Evolutionary conservation across 2,113 vertebrate species (phyloP).

Genomic region (Falco punctatus): DNA sequence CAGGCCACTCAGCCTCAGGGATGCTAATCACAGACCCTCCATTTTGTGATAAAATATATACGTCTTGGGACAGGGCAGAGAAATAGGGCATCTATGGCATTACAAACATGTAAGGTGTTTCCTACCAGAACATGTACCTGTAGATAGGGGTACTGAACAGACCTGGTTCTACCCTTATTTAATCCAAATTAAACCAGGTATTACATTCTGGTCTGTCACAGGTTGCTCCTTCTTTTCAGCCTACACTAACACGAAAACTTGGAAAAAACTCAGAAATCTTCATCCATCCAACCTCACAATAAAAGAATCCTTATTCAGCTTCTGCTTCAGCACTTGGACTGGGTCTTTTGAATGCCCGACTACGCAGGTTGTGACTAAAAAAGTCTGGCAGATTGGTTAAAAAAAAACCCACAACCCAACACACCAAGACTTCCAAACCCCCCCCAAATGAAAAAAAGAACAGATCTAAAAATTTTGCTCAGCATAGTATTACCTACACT

Average conservation of each 20-base stretch:
- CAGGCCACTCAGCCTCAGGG: neutral
- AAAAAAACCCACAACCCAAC: no score
- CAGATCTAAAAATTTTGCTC: neutral
- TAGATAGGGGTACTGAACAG: neutral
- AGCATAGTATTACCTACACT: neutral
- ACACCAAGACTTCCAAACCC: neutral
- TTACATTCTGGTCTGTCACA: neutral
- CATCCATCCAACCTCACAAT: neutral
- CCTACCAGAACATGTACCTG: neutral
- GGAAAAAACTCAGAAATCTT: neutral
- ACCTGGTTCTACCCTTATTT: neutral
- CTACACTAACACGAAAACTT: neutral
- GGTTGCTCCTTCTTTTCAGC: neutral
- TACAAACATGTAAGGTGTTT: neutral
- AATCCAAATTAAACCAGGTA: neutral
- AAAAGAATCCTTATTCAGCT: neutral
- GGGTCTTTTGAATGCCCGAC: neutral
- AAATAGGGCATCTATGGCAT: neutral
- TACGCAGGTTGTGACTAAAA: neutral
- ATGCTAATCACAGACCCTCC: neutral
- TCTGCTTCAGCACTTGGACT: neutral
- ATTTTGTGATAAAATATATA: neutral
- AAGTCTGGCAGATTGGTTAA: no score
- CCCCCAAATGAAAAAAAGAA: neutral
- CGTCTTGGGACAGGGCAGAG: neutral